Base-by-base conservation (phyloP, 2,113 vertebrate genomes). In the Pterocles orientalis region DNA sequence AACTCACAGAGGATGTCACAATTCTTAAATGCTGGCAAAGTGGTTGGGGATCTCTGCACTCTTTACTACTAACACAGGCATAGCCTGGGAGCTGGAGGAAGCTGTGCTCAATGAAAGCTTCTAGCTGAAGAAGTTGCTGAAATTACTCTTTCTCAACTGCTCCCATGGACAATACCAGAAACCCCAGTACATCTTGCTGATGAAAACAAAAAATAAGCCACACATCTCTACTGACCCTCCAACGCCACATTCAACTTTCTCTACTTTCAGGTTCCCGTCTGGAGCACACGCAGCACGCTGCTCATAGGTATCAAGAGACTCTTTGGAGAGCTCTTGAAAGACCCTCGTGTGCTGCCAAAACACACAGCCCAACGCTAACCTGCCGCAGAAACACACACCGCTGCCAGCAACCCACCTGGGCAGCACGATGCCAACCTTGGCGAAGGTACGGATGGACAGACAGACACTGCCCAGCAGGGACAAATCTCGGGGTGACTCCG, bases 201-300 rank as follows among this genome's bases (percentile, higher is more conserved):
- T 31, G 25, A 56, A 64, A 76, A 64, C 31, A 65, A 71, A 61
- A 71, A 34, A 19, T 2, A n/a, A 64, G 13, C 15, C 14, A 6
- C 2, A 4, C 0, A 0, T 82, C 45, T 34, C 82, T 65, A 77
- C 69, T 3, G 10, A 73, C 23, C 51, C 33, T 57, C 16, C 18
- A 17, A 3, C 5, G 6, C 2, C 12, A 36, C 18, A 17, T 13
- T 31, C 45, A 39, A 4, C 28, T 36, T 65, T 6, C 43, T 45
- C 39, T 14, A 10, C 54, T 23, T 34, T 7, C 62, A 57, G 41
- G 50, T 34, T 69, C 80, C 66, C 77, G 13, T 7, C 70, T 51
- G 7, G 2, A 64, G 61, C 53, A 58, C 3, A 0, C 1, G 19
- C 8, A 51, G 50, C 2, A 0, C 16, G 0, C 64, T 0, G 0